Percentiles rank a stretch among this genome's conserved stretches.
Conservation (phyloP, 2,888 invertebrate species). For the Drosophila limbata region DNA sequence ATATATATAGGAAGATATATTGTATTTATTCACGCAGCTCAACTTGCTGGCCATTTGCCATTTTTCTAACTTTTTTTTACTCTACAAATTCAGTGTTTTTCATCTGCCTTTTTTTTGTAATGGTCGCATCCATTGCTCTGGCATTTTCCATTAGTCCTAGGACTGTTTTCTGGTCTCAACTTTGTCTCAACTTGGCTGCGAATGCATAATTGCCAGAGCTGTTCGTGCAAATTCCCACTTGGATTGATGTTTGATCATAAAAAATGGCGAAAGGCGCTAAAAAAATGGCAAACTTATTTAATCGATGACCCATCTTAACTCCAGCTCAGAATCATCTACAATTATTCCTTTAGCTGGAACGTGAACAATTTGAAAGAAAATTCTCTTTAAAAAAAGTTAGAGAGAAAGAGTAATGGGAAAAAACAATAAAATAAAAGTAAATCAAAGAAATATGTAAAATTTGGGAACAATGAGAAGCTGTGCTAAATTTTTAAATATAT, state of each 20-base stretch:
- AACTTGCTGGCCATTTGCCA: constrained; percentile 56
- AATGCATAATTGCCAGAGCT: constrained; percentile 35
- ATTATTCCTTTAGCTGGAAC: constrained; percentile 1
- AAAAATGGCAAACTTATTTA: constrained; percentile 17
- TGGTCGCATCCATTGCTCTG: constrained; percentile 19
- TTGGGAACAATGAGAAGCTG: not conserved
- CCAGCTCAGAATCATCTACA: not conserved
- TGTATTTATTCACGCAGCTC: constrained; percentile 34
- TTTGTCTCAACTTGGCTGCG: constrained; percentile 7
- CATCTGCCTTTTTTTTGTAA: constrained; percentile 8
- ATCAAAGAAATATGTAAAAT: constrained; percentile 7
- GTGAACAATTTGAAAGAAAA: constrained; percentile 3
- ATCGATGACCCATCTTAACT: constrained; percentile 43
- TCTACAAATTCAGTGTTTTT: constrained; percentile 5
- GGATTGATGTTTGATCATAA: constrained; percentile 32
- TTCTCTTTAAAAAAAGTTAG: not conserved
- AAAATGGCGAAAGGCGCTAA: not conserved
- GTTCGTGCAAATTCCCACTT: constrained; percentile 30
- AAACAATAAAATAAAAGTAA: constrained; percentile 12
- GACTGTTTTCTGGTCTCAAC: constrained; percentile 1
- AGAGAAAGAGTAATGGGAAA: not conserved
- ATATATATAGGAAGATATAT: constrained; percentile 16
- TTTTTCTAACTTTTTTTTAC: constrained; percentile 9
- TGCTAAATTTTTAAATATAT: not conserved
- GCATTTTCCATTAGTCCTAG: constrained; percentile 35